Evolutionary conservation across 2,888 invertebrate species (phyloP), one percentile per base, ranked within the genome.

Genomic region (Eristalis intricaria): DNA sequence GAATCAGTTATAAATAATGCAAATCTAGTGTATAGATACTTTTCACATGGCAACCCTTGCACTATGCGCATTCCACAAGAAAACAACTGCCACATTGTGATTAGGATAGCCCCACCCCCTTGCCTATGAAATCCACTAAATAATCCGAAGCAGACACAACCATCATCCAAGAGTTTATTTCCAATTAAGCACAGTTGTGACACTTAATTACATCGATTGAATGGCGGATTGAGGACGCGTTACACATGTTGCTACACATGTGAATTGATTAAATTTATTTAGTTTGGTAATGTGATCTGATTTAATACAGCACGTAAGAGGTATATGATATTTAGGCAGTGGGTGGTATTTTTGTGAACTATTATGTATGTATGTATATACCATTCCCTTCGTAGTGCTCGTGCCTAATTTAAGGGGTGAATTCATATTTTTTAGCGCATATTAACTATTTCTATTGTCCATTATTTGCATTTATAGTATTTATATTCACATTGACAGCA

Each of bases 201-300:
- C 83, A 83, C 83, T 83, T 83, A 83, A 83, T 83, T 78, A 83
- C 83, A 83, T 63, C 83, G 77, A 83, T 83, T 83, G 78, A 82
- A 82, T 66, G 73, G 50, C 43, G 66, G 78, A 83, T 78, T 82
- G 64, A 78, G 77, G 83, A 69, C 77, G 70, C 68, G 68, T 74
- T 73, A 83, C 71, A 68, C 50, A 81, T 76, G 81, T 69, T 81
- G 71, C 60, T 60, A 60, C 76, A 73, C 73, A 78, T 78, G 77
- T 50, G 71, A 32, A 83, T 77, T 83, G 77, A 83, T 83, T 68
- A 70, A 78, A 78, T 78, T 35, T 66, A 70, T 71, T 77, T 66
- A 29, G 63, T 63, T 23, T 77, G 65, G 19, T 50, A 60, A 60
- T 60, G 26, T 73, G 58, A 66, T 80, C 71, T 58, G 35, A 65